Conservation (phyloP, 1,140 invertebrate genomes). For the Anadara kagoshimensis region DNA sequence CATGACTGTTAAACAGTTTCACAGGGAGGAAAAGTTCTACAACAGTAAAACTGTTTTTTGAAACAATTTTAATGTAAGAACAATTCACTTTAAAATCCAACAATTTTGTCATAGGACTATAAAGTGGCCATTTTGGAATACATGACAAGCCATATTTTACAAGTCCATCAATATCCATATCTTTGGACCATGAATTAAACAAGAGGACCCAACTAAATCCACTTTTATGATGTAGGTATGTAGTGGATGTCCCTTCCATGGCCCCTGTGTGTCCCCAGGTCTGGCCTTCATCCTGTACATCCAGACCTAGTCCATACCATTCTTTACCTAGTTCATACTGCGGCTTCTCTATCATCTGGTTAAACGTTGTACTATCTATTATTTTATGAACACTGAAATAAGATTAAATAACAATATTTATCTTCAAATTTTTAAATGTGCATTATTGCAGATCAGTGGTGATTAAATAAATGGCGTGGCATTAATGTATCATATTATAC, state of each 20-base stretch:
- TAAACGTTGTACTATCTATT: slow-evolving; percentile 30
- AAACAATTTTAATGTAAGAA: slow-evolving; percentile 20
- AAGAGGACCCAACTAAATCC: slow-evolving; percentile 65
- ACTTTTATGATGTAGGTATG: slow-evolving; percentile 51
- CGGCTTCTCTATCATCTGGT: slow-evolving; percentile 52
- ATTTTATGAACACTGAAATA: slow-evolving; percentile 16
- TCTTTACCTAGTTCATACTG: slow-evolving; percentile 44
- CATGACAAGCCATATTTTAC: slow-evolving; percentile 61
- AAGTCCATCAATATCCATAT: slow-evolving; percentile 67
- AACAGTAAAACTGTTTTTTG: slow-evolving; percentile 40
- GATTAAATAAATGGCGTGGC: too few species aligned
- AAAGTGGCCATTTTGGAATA: slow-evolving; percentile 30
- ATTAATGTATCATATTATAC: too few species aligned
- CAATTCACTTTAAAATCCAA: background rate
- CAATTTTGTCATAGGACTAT: background rate
- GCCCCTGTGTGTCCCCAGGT: slow-evolving; percentile 68
- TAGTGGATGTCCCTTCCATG: slow-evolving; percentile 67
- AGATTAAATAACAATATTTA: background rate
- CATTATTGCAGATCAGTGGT: too few species aligned
- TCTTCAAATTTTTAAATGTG: too few species aligned
- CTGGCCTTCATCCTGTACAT: slow-evolving; percentile 60
- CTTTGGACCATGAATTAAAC: slow-evolving; percentile 63
- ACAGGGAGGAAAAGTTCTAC: slow-evolving; percentile 43
- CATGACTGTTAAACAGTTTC: background rate
- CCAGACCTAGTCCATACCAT: slow-evolving; percentile 70